Conservation (phyloP, 2,888 invertebrate genomes). For the Trissonchulus sp. region DNA sequence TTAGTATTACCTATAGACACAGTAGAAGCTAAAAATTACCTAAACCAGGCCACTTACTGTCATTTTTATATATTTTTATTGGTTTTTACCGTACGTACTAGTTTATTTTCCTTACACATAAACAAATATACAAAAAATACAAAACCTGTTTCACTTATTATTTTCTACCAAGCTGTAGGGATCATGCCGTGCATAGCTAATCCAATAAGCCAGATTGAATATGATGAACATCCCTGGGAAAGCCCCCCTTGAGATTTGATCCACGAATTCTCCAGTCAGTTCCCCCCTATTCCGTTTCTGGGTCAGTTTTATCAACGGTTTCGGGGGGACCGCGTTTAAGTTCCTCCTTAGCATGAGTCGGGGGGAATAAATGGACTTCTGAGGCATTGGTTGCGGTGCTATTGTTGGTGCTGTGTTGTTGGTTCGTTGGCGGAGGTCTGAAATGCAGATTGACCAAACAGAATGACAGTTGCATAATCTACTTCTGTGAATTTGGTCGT, state of each 20-base stretch:
- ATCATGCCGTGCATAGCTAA: conserved; percentile 7
- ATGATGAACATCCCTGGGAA: conserved; percentile 17
- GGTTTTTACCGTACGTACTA: too few relatives aligned
- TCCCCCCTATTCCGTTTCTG: conserved; percentile 13
- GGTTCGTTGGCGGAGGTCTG: background rate
- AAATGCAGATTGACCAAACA: too few relatives aligned
- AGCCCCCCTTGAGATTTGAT: conserved; percentile 12
- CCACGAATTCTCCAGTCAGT: conserved; percentile 23
- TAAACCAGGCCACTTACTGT: too few relatives aligned
- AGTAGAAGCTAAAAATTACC: too few relatives aligned
- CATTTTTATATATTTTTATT: too few relatives aligned
- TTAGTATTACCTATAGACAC: too few relatives aligned
- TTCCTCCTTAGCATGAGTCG: background rate
- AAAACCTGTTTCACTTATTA: too few relatives aligned
- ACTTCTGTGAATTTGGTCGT: too few relatives aligned
- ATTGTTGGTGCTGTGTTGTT: background rate
- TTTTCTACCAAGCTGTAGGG: background rate
- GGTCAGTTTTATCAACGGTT: background rate
- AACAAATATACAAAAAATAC: too few relatives aligned
- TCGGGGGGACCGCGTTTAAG: background rate
- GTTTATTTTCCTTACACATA: too few relatives aligned
- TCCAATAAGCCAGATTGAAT: conserved; percentile 20
- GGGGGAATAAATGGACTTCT: background rate
- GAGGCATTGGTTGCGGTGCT: too few relatives aligned
- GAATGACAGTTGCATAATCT: too few relatives aligned